Base-by-base conservation (phyloP, 2,113 vertebrate species). In the Hiodon alosoides region DNA sequence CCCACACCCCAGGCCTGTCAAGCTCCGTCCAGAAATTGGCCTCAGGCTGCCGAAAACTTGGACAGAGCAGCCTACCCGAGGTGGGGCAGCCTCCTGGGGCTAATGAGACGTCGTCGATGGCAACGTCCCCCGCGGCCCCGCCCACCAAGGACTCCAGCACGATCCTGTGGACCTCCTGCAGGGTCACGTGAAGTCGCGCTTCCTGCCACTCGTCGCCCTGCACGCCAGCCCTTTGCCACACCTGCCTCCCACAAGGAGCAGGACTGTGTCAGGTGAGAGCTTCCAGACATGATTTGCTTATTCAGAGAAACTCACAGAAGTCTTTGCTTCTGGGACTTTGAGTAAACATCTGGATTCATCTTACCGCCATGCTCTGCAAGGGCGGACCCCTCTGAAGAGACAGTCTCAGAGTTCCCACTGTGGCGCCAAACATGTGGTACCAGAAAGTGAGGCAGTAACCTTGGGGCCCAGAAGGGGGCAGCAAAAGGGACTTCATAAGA, bases 371-470 rank as follows among this genome's bases (percentile, higher is more conserved):
- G 83, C 81, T 85, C 47, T 76, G 58, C 5, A 69, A 64, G 5
- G 80, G 72, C 47, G 82, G 79, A 64, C 81, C 53, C 70, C 82
- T 81, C 67, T 86, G 84, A 5, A 89, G 75, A 78, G 85, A 64
- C 68, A 91, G 65, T 76, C 60, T 88, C 65, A 91, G 73, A 72
- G 85, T 84, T 54, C 89, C 89, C 47, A 89, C 84, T 10, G 86
- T 88, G 0, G 88, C 80, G 69, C 90, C 90, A 77, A 86, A 89
- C 89, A 92, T 91, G 82, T 92, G 90, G 76, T 88, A 89, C 86
- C 88, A 89, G 79, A 91, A 84, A 31, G 75, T 81, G 13, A 92
- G 75, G 69, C 89, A 92, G 83, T 91, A 90, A 54, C 91, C 91
- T 0, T 80, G 17, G 52, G 82, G 75, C 73, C 83, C 87, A 88